These are phyloP conservation scores for Cyprinodon variegatus DNA, from an alignment of 2,113 vertebrate genomes.

Conservation along the genomic window DNA sequence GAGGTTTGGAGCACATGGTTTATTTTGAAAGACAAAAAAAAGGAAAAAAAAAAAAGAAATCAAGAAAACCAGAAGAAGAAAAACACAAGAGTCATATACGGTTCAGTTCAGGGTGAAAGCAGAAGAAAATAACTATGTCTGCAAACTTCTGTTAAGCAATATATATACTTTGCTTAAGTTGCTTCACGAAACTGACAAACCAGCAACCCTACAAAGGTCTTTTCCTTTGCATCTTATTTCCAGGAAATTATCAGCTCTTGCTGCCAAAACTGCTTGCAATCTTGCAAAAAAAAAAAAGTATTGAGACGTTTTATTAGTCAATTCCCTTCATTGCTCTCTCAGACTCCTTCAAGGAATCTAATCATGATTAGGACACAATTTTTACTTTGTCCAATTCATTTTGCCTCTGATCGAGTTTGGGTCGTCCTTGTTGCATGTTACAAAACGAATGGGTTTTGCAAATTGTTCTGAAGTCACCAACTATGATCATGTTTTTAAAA, in stretches of 20 bases:
- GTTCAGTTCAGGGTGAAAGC: background rate
- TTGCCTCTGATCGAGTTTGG: background rate
- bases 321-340: background rate
- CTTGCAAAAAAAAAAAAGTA: background rate
- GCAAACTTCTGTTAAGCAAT: background rate
- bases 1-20: background rate
- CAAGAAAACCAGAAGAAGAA: background rate
- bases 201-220: background rate
- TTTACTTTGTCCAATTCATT: background rate
- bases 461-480: background rate
- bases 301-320: background rate
- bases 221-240: background rate
- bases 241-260: background rate
- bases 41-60: background rate
- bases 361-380: background rate
- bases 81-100: background rate
- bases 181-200: background rate
- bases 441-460: background rate
- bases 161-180: background rate
- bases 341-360: background rate
- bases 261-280: background rate
- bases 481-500: too few species aligned
- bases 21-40: background rate
- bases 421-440: background rate
- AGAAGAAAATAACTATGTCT: constrained; percentile 1